These are phyloP conservation scores for Micromussa lordhowensis DNA, from an alignment of 92 coral and sea anemone species.

Conservation along the genomic window DNA sequence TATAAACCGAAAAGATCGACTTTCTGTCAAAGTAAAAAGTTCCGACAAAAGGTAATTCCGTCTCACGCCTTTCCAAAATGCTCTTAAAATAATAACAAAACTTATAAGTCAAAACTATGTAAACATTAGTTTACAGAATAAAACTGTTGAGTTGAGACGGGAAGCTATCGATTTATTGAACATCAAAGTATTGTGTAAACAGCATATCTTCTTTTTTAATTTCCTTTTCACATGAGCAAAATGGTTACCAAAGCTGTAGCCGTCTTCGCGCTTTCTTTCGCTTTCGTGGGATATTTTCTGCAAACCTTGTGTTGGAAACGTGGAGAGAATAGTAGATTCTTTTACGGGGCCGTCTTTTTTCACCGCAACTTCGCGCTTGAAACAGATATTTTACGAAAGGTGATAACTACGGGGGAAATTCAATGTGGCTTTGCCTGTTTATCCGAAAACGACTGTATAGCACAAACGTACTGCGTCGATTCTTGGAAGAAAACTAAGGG, in stretches of 20 bases:
- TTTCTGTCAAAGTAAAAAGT: neutral
- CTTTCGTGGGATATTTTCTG: neutral
- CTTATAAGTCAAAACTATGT: neutral
- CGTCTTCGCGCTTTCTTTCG: neutral
- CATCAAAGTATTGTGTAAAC: neutral
- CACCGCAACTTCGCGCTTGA: constrained; percentile 22
- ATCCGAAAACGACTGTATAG: constrained; percentile 39
- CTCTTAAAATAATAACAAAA: neutral
- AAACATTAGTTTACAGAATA: neutral
- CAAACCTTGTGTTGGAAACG: constrained; percentile 28
- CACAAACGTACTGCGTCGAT: constrained; percentile 46
- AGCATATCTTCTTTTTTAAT: neutral
- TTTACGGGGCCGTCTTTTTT: constrained; percentile 15
- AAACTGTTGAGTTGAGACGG: neutral
- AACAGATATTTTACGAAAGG: neutral
- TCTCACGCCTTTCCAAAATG: neutral
- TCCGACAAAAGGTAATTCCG: constrained; percentile 11
- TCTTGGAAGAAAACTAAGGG: constrained; percentile 15
- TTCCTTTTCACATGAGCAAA: neutral
- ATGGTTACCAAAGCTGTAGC: neutral
- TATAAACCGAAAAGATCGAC: neutral
- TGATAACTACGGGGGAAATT: constrained; percentile 5
- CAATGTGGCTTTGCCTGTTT: constrained; percentile 58
- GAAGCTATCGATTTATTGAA: neutral
- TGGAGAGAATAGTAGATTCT: neutral